Evolutionary conservation across 1,140 invertebrate genomes (phyloP), one percentile per base, ranked within the genome.

Genomic region (Propsilocerus akamusi): DNA sequence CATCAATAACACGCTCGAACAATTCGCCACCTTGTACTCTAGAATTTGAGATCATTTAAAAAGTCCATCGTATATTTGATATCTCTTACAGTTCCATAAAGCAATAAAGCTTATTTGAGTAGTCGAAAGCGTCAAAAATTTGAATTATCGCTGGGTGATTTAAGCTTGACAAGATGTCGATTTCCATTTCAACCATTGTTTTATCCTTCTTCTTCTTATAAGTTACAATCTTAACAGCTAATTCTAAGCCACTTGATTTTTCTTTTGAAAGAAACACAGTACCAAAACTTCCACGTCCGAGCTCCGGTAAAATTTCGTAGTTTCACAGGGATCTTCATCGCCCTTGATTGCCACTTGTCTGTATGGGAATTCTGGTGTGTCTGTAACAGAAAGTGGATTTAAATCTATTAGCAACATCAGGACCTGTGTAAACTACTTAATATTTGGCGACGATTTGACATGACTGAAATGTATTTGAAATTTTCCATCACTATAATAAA

Each of bases 1-100:
- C 92, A 58, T 91, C 88, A 54, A 97, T 94, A 5, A 97, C 91
- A 52, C 92, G 72, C 64, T 97, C 94, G 65, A 97, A 97, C 24
- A 97, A 69, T 70, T 97, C 93, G 4, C 94, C 94, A 5, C 92
- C 93, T 62, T 83, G 80, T 57, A 97, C 91, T 54, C 90, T 96
- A 65, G 47, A 73, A 65, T 3, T 22, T 26, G 34, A 50, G 20
- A 50, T 7, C 6, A 50, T 46, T 46, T 6, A 46, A 5, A 50
- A 46, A 23, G 5, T 4, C 17, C 7, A 22, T 20, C 22, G 5
- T 28, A 10, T 28, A 8, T 25, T 25, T 14, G 30, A 6, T 46
- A 75, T 51, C n/a, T 82, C 86, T 83, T 72, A 96, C 91, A 94
- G 67, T 76, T 97, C 93, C 41, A 92, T 70, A 25, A 97, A 78